Evolutionary conservation across 2,113 vertebrate species (phyloP).

Genomic region (Chlamydotis undulata): DNA sequence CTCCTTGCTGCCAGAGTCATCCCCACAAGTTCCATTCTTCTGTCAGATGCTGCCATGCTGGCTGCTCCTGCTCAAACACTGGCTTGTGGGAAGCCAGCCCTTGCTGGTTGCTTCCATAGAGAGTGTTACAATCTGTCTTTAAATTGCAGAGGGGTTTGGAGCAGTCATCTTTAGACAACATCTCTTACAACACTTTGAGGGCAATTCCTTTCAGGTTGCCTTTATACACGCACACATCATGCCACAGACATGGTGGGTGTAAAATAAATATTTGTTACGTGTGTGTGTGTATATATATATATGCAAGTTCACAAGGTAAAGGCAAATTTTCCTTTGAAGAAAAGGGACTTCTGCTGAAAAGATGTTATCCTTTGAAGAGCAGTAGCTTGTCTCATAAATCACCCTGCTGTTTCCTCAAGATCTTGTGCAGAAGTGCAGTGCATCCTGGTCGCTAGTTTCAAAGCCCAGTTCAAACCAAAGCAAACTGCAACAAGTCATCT

Average conservation of each 20-base stretch:
- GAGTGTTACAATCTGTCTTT: neutral
- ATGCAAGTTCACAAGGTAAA: neutral
- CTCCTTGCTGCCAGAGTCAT: neutral
- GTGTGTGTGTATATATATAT: neutral
- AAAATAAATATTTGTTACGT: neutral
- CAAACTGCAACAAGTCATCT: conserved; percentile 4
- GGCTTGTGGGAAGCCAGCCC: neutral
- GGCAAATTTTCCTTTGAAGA: conserved; percentile 19
- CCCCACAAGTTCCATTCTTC: neutral
- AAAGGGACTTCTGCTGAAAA: conserved; percentile 7
- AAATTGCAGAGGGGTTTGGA: neutral
- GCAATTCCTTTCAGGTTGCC: neutral
- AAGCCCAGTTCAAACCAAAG: conserved; percentile 22
- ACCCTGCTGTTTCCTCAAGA: conserved; percentile 2
- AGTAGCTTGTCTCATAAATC: conserved; percentile 11
- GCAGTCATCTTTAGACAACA: neutral
- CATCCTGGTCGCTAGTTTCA: neutral
- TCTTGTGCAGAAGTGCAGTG: neutral
- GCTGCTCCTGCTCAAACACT: neutral
- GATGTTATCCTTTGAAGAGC: conserved; percentile 32
- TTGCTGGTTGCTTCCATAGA: neutral
- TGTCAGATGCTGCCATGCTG: neutral
- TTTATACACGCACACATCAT: neutral
- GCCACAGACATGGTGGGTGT: neutral
- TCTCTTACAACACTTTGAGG: neutral